These are phyloP conservation scores for Myotis myotis DNA, from an alignment of 2,797 vertebrate species.

Conservation along the genomic window DNA sequence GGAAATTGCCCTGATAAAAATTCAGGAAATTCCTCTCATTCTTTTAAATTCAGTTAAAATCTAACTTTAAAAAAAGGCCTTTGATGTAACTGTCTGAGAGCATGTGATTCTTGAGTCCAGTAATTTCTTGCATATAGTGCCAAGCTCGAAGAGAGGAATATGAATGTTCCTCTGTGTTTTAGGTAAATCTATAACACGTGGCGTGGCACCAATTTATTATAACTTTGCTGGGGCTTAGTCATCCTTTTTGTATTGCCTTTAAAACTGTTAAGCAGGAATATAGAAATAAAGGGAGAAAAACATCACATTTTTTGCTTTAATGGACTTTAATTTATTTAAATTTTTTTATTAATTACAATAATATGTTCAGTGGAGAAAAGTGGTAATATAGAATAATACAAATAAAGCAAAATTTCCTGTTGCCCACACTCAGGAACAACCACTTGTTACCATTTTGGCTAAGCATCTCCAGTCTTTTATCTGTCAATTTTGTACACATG, in stretches of 20 bases:
- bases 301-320: neutral
- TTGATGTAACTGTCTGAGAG: constrained; percentile 49
- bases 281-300: constrained; percentile 29
- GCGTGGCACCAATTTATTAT: neutral
- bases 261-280: constrained; percentile 7
- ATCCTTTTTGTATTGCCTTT: constrained; percentile 14
- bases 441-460: neutral
- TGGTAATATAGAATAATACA: neutral
- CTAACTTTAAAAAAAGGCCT: constrained; percentile 33
- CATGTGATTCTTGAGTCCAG: neutral
- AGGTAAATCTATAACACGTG: constrained; percentile 38
- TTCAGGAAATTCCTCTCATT: constrained; percentile 76
- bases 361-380: neutral
- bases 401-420: neutral
- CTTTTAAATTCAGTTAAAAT: constrained; percentile 67
- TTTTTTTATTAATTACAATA: neutral
- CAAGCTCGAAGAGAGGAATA: neutral
- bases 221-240: neutral
- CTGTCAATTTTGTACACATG: neutral
- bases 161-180: constrained; percentile 50
- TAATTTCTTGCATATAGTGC: neutral
- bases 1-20: constrained; percentile 71
- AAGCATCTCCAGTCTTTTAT: constrained; percentile 11
- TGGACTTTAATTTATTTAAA: neutral
- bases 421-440: neutral